Percentiles rank a stretch among this genome's conserved stretches.
Conservation (phyloP, 2,888 invertebrate genomes). For the Brenthis ino region DNA sequence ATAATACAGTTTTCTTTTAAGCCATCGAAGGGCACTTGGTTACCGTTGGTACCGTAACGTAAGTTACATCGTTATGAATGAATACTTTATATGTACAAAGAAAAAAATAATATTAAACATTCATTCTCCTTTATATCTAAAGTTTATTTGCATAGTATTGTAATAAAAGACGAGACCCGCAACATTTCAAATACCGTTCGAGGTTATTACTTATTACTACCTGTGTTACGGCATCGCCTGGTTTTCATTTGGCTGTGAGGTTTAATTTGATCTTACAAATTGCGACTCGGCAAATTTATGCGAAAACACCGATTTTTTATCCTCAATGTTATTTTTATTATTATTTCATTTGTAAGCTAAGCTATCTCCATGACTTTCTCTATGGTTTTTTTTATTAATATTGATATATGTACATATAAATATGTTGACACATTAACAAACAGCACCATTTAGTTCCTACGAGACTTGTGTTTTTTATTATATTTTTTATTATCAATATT, state of each 20-base stretch:
- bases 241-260: background rate
- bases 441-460: no score
- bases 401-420: no score
- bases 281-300: background rate
- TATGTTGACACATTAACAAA: no score
- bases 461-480: no score
- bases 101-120: conserved; percentile 3
- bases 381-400: no score
- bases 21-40: no score
- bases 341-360: background rate
- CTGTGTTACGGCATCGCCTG: conserved; percentile 9
- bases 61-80: no score
- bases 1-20: no score
- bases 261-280: conserved; percentile 1
- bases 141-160: conserved; percentile 11
- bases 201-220: conserved; percentile 17
- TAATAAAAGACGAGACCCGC: conserved; percentile 10
- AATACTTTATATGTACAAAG: background rate
- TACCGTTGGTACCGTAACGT: no score
- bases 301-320: background rate
- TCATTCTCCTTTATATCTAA: background rate
- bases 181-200: conserved; percentile 8
- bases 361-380: no score
- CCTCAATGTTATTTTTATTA: background rate
- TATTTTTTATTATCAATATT: no score